Evolutionary conservation across 2,113 vertebrate genomes (phyloP), one percentile per base, ranked within the genome.

Genomic region (Podarcis raffonei): DNA sequence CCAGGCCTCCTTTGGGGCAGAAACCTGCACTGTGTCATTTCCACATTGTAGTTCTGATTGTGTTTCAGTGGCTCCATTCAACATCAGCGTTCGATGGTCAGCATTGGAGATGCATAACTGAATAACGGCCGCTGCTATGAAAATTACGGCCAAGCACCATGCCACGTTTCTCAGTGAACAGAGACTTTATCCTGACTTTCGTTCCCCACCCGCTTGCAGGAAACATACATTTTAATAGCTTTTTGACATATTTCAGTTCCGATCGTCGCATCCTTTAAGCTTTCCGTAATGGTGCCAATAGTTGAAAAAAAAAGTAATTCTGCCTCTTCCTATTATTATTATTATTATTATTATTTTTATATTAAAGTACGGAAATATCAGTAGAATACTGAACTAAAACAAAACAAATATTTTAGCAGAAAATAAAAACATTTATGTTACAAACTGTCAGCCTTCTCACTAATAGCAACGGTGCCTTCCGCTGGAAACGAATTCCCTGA

Each of bases 21-120:
- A 91, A 86, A 90, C 92, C 94, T 95, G 92, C 83, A 94, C 91
- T 89, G 96, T 89, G 93, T 94, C 81, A 85, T 90, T 94, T 92
- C 88, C 68, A 85, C 90, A 94, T 93, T 94, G 79, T 95, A 92
- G 79, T 91, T 84, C 93, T 95, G 65, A 80, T 86, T 90, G 89
- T 92, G 78, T 94, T 89, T 93, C 82, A 23, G 1, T 92, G 91
- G 89, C 95, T 95, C 86, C 89, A 79, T 66, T 91, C 88, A 93
- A 86, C 80, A 90, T 69, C 68, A 88, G 12, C 90, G 83, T 92
- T 95, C 91, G 90, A 77, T 93, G 87, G 88, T 95, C 89, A 82
- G 86, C 85, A 92, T 22, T 76, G 94, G 90, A 76, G 90, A 89
- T 35, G 80, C 89, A 90, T 88, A 95, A 95, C 96, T 90, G 96